Conservation (phyloP, 2,113 vertebrate species). For the Sciurus niger region DNA sequence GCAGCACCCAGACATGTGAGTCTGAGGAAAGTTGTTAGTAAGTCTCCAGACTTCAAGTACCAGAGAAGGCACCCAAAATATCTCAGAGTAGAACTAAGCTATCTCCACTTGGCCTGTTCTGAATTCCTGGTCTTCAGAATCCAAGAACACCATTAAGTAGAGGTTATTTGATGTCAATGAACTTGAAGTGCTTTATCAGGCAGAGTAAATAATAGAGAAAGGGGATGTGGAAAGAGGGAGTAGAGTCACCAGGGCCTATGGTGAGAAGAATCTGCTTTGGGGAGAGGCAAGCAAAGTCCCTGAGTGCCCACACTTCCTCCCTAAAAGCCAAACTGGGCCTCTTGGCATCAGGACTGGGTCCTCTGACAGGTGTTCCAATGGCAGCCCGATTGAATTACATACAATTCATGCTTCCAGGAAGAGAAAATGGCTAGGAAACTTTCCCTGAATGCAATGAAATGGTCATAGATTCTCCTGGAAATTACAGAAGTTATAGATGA, state of each 20-base stretch:
- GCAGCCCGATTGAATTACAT: background rate
- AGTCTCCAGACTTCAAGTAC: background rate
- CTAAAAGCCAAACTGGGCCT: background rate
- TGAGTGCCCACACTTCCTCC: too few relatives aligned
- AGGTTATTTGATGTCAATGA: background rate
- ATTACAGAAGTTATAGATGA: background rate
- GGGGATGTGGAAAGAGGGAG: background rate
- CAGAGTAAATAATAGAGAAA: background rate
- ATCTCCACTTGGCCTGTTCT: background rate
- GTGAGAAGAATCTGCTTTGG: background rate
- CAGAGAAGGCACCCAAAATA: background rate
- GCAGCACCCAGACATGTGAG: background rate
- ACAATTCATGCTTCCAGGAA: background rate
- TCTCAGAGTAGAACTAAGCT: background rate
- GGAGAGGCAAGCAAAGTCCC: background rate
- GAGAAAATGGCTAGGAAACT: background rate
- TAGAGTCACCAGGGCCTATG: accelerated
- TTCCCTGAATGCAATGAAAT: background rate
- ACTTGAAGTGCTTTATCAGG: background rate
- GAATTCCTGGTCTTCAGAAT: background rate
- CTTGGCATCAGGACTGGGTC: background rate
- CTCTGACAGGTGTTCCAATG: too few relatives aligned
- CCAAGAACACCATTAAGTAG: background rate
- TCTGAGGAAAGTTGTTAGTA: background rate
- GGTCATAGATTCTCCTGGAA: background rate